These are phyloP conservation scores for Phthorimaea operculella DNA, from an alignment of 1,140 invertebrate species.

Conservation along the genomic window DNA sequence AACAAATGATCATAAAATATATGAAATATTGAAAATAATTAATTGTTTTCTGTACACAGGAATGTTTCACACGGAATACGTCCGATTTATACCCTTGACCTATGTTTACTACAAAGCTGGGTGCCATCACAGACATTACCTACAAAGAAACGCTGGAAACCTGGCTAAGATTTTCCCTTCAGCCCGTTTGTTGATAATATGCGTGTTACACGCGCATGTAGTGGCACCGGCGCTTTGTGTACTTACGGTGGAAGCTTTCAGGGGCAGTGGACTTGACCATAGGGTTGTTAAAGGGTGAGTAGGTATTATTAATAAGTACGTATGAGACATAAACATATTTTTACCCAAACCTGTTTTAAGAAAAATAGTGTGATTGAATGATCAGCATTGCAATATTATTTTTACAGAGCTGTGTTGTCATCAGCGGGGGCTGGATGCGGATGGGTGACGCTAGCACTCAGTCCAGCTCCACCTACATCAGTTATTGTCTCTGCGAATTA, in stretches of 20 bases:
- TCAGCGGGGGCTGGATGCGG: constrained; percentile 15
- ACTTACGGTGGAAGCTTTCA: constrained; percentile 11
- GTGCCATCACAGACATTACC: background rate
- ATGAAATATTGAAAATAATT: too few relatives aligned
- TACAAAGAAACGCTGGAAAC: background rate
- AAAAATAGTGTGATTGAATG: too few relatives aligned
- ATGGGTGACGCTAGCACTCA: constrained; percentile 18
- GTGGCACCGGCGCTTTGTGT: constrained; percentile 18
- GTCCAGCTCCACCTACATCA: background rate
- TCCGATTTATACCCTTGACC: constrained; percentile 4
- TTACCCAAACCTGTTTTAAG: too few relatives aligned
- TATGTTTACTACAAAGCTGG: constrained; percentile 16
- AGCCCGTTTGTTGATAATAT: constrained; percentile 3
- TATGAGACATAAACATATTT: too few relatives aligned
- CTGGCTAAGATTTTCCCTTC: background rate
- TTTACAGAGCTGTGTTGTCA: constrained; percentile 18
- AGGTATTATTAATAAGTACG: too few relatives aligned
- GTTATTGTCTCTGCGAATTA: constrained; percentile 8
- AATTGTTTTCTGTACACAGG: constrained; percentile 8
- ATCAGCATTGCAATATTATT: too few relatives aligned
- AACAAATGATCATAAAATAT: too few relatives aligned
- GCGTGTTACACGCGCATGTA: constrained; percentile 17
- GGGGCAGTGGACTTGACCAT: constrained; percentile 14
- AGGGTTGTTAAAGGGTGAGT: constrained; percentile 19
- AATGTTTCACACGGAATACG: constrained; percentile 10